phyloP scores from a whole-genome alignment of 1,140 invertebrate species.

The Sinella curviseta region DNA sequence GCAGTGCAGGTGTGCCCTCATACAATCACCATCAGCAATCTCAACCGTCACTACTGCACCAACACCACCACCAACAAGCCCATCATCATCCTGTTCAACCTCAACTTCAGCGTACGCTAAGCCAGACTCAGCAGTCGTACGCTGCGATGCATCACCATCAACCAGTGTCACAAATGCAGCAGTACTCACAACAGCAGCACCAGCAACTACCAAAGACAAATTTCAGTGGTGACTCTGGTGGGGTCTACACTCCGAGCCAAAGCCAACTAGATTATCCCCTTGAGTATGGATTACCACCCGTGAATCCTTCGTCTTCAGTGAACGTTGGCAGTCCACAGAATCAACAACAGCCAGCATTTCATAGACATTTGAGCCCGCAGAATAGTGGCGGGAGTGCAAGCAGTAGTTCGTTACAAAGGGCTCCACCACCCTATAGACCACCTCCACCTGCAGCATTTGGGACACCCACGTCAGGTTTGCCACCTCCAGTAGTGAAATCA shows the following conservation, averaged over 20 bases:
- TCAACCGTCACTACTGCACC: neutral
- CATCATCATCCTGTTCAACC: conserved; percentile 6
- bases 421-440: conserved; percentile 42
- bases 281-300: conserved; percentile 29
- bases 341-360: conserved; percentile 13
- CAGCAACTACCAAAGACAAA: neutral
- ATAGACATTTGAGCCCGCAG: conserved; percentile 16
- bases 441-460: conserved; percentile 33
- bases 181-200: conserved; percentile 14
- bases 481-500: neutral
- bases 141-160: conserved; percentile 2
- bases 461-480: neutral
- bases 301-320: conserved; percentile 24
- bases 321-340: conserved; percentile 27
- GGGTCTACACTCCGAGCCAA: neutral
- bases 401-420: conserved; percentile 27
- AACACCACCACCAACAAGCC: conserved; percentile 23
- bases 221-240: neutral
- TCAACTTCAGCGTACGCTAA: conserved; percentile 8
- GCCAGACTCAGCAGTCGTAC: conserved; percentile 10
- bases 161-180: conserved; percentile 13
- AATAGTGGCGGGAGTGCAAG: conserved; percentile 20
- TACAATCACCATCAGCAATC: conserved; percentile 13
- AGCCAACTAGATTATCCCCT: conserved; percentile 21
- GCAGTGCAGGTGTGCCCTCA: conserved; percentile 8